phyloP scores from a whole-genome alignment of 1,140 invertebrate species.

The Physella acuta region DNA sequence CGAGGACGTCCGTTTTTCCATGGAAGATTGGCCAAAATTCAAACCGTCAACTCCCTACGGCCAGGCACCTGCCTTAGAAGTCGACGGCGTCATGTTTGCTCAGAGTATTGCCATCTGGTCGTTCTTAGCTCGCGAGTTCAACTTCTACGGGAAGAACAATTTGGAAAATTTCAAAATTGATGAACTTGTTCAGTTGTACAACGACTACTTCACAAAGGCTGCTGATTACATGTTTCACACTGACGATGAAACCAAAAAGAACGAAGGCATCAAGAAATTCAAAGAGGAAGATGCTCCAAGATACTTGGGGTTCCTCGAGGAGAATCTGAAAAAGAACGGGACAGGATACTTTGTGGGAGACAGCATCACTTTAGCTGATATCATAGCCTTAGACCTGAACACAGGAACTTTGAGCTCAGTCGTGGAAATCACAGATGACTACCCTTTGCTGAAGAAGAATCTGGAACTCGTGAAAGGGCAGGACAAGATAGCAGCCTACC shows the following conservation, averaged over 20 bases:
- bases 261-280: neutral
- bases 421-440: neutral
- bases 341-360: neutral
- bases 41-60: conserved; percentile 35
- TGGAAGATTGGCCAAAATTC: conserved; percentile 33
- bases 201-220: neutral
- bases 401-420: neutral
- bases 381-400: neutral
- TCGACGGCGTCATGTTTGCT: conserved; percentile 46
- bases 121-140: conserved; percentile 49
- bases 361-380: neutral
- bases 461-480: neutral
- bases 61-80: conserved; percentile 44
- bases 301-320: neutral
- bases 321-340: neutral
- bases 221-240: neutral
- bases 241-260: neutral
- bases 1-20: conserved; percentile 33
- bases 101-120: conserved; percentile 45
- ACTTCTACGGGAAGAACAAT: conserved; percentile 23
- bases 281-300: neutral
- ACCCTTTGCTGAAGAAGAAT: neutral
- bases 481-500: neutral
- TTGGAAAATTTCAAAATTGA: conserved; percentile 7
- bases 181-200: neutral